phyloP scores from a whole-genome alignment of 2,797 vertebrate species.

The Oreochromis mossambicus region DNA sequence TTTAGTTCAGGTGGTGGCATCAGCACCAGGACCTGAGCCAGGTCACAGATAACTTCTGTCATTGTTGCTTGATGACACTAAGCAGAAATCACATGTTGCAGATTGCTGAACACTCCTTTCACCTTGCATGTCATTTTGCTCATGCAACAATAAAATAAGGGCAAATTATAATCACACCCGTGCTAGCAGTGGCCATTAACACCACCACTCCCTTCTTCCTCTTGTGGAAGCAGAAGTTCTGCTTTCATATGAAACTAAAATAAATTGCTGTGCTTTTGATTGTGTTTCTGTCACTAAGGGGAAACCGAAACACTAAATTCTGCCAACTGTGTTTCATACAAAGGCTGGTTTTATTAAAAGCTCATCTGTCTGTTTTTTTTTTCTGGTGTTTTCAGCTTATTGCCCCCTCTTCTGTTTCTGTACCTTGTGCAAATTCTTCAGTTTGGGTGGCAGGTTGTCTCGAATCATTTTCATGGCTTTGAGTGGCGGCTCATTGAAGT shows the following conservation, averaged over 20 bases:
- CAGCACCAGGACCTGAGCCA: background rate
- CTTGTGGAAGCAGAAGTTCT: background rate
- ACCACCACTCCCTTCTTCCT: background rate
- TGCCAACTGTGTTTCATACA: background rate
- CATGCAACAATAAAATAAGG: background rate
- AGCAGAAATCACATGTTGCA: background rate
- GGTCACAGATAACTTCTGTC: background rate
- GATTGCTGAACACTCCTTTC: background rate
- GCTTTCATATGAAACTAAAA: background rate
- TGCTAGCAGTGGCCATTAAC: background rate
- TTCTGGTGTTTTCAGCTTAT: background rate
- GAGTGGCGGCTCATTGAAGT: conserved; percentile 93
- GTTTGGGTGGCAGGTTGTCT: conserved; percentile 92
- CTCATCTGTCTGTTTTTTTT: background rate
- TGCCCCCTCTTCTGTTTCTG: background rate
- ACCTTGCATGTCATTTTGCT: background rate
- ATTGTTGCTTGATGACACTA: background rate
- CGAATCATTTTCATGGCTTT: conserved; percentile 99
- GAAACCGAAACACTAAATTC: background rate
- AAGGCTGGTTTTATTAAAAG: background rate
- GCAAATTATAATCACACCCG: background rate
- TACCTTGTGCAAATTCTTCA: conserved; percentile 95
- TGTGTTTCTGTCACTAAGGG: background rate
- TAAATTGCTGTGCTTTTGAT: background rate
- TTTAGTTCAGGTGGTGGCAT: background rate